Percentiles rank a stretch among this genome's conserved stretches.
phyloP scores from a whole-genome alignment of 1,140 invertebrate species.

The Drosophila varians region DNA sequence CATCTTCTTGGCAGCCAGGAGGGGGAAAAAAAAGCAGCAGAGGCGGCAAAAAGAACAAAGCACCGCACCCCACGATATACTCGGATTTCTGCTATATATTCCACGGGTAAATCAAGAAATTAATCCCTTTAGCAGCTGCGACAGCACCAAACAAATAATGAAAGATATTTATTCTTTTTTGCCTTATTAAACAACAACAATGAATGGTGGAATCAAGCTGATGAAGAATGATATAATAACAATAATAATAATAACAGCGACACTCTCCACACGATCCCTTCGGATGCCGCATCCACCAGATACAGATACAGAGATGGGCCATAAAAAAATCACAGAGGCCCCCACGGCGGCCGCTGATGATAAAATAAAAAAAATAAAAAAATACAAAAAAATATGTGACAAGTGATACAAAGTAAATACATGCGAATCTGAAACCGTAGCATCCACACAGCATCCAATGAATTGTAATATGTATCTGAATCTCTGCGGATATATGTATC shows the following conservation, averaged over 20 bases:
- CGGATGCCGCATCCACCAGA: slow-evolving; percentile 12
- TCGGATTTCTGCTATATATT: background rate
- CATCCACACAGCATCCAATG: slow-evolving; percentile 49
- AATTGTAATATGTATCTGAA: slow-evolving; percentile 56
- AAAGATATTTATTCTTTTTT: slow-evolving; percentile 57
- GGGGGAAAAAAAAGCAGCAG: slow-evolving; percentile 15
- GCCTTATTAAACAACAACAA: slow-evolving; percentile 73
- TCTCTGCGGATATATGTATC: slow-evolving; percentile 29
- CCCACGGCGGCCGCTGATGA: slow-evolving; percentile 53
- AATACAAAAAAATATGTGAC: slow-evolving; percentile 72
- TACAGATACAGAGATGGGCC: slow-evolving; percentile 60
- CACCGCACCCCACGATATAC: slow-evolving; percentile 8
- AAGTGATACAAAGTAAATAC: slow-evolving; percentile 82
- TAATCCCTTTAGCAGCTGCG: slow-evolving; percentile 78
- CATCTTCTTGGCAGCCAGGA: slow-evolving; percentile 40
- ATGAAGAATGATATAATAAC: slow-evolving; percentile 81
- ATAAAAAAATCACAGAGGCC: slow-evolving; percentile 74
- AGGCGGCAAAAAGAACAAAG: slow-evolving; percentile 59
- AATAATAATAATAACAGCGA: slow-evolving; percentile 63
- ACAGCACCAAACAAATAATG: slow-evolving; percentile 76
- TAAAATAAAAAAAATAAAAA: slow-evolving; percentile 29
- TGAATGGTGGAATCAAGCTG: slow-evolving; percentile 77
- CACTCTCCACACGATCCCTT: slow-evolving; percentile 7
- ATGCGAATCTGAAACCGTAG: slow-evolving; percentile 71
- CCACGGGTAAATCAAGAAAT: slow-evolving; percentile 80